phyloP scores from a whole-genome alignment of 2,888 invertebrate genomes.

The Autographa pulchrina region DNA sequence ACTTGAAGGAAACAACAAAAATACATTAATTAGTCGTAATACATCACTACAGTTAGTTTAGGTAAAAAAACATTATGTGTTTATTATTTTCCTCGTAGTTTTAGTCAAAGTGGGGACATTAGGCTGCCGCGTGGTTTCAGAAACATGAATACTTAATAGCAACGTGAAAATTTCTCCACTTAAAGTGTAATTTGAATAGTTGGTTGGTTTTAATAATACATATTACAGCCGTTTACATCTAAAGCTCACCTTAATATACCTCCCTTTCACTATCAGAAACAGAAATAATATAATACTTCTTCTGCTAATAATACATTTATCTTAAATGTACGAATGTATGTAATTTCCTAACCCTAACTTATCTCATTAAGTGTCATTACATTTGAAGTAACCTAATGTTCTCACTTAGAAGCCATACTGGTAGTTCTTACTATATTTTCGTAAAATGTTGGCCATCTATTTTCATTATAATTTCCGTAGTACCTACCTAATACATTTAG shows the following conservation, averaged over 20 bases:
- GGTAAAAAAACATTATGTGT: conserved; percentile 76
- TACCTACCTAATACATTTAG: conserved; percentile 3
- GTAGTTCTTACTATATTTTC: not conserved
- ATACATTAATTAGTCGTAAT: conserved; percentile 68
- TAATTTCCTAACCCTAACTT: not conserved
- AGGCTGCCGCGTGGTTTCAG: conserved; percentile 54
- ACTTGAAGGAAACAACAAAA: conserved; percentile 74
- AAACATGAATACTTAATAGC: conserved; percentile 65
- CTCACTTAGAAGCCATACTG: conserved; percentile 12
- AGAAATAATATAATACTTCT: not conserved
- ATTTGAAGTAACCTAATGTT: conserved; percentile 13
- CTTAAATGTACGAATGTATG: not conserved
- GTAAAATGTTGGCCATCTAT: not conserved
- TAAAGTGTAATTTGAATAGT: conserved; percentile 66
- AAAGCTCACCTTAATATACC: conserved; percentile 13
- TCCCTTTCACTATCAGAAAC: conserved; percentile 6
- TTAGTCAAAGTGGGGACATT: conserved; percentile 57
- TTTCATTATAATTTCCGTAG: not conserved
- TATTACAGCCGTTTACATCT: conserved; percentile 19
- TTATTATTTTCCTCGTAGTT: conserved; percentile 53
- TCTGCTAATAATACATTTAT: not conserved
- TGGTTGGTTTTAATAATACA: conserved; percentile 43
- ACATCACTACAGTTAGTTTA: conserved; percentile 75
- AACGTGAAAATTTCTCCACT: conserved; percentile 62
- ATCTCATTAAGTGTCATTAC: conserved; percentile 1